Base-by-base conservation (phyloP, 2,888 invertebrate species). In the Aspidiotus rigidus region DNA sequence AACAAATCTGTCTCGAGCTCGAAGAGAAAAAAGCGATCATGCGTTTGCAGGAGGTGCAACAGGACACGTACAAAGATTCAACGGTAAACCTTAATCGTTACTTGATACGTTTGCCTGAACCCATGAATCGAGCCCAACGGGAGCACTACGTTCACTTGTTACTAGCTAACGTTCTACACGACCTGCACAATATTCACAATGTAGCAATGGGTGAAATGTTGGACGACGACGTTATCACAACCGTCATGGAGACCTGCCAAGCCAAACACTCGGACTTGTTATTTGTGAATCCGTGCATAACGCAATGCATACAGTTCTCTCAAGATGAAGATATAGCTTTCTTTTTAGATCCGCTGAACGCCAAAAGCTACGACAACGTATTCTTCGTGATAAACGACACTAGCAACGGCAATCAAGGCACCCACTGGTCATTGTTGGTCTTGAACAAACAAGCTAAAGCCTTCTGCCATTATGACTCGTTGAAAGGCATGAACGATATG, bases 201-300 rank as follows among this genome's bases (percentile, higher is more conserved):
- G 60, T 67, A 42, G 67, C 67, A 15, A 67, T 67, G 67, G 67
- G 67, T n/a, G 67, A 67, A 39, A 40, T 67, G 7, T 40, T 67
- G 15, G 67, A 67, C 40, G 67, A 67, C 67, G 67, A 67, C 17
- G 67, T 67, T 9, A 67, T 67, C 53, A 67, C 67, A 3, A 67
- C 67, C 28, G 67, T 67, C 28, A 67, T 67, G 67, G 67, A 59
- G 40, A 53, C 67, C 7, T 60, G 60, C 53, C 67, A 67, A 60
- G 59, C 59, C 39, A 67, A 67, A 15, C 60, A 67, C 15, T 15
- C 67, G 49, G 67, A 67, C 49, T 60, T 67, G 11, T 15, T 67
- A 42, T 67, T 67, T 60, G 67, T 67, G 44, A 67, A 67, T 60
- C 67, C 67, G 49, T 67, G 67, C 53, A 67, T 67, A 10, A 67